These are phyloP conservation scores for Monopis laevigella DNA, from an alignment of 2,888 invertebrate genomes.

Conservation along the genomic window DNA sequence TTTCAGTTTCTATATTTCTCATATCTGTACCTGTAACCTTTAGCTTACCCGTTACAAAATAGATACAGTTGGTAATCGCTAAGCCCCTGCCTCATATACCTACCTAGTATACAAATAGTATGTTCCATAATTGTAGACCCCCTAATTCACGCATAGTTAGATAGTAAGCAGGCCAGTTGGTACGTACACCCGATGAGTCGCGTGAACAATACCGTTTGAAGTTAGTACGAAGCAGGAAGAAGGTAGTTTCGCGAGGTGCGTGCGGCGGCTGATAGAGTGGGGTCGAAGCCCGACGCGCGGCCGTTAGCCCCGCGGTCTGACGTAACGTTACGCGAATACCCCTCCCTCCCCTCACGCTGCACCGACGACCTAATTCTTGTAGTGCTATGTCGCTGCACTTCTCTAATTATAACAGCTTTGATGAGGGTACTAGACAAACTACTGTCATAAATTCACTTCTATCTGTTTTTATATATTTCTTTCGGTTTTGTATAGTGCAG, in stretches of 20 bases:
- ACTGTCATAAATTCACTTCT: no score
- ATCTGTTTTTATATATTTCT: no score
- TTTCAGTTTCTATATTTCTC: no score
- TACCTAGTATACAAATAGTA: background rate
- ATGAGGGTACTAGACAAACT: no score
- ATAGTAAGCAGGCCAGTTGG: no score
- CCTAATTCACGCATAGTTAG: no score
- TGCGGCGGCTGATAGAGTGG: constrained; percentile 39
- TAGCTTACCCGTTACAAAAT: no score
- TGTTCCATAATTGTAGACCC: constrained; percentile 2
- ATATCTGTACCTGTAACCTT: no score
- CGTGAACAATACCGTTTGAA: constrained; percentile 5
- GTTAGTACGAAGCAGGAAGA: constrained; percentile 7
- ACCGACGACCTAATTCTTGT: constrained; percentile 60
- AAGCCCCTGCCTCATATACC: no score
- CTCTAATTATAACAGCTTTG: constrained; percentile 52
- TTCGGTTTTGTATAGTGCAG: no score
- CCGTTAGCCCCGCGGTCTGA: constrained; percentile 51
- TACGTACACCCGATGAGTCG: no score
- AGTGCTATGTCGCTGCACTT: constrained; percentile 60
- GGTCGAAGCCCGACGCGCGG: constrained; percentile 59
- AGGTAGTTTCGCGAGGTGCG: constrained; percentile 8
- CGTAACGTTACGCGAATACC: constrained; percentile 66
- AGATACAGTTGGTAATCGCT: no score
- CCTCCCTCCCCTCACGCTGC: constrained; percentile 29